These are phyloP conservation scores for Phortica magna DNA, from an alignment of 2,888 invertebrate genomes.

Conservation along the genomic window DNA sequence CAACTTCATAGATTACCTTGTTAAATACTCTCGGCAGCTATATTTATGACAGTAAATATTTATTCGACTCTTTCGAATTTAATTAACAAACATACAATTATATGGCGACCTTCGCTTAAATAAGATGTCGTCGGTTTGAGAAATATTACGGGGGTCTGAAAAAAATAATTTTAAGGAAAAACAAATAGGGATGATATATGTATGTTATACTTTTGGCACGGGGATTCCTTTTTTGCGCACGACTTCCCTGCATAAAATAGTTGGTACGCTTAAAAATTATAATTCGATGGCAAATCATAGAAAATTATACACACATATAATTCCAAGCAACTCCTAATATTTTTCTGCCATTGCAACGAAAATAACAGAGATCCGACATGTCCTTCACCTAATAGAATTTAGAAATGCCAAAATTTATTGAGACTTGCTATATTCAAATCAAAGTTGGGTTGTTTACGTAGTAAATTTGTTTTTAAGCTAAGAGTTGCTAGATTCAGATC, in stretches of 20 bases:
- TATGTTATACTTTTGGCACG: conserved; percentile 80
- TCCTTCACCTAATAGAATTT: neutral
- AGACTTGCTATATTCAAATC: neutral
- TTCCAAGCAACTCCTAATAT: conserved; percentile 84
- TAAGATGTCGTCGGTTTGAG: conserved; percentile 85
- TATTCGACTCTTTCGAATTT: no score
- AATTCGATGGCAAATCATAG: no score
- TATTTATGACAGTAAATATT: neutral
- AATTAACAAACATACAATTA: conserved; percentile 81
- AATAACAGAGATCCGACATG: conserved; percentile 1
- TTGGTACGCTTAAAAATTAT: neutral
- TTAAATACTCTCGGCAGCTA: conserved; percentile 83
- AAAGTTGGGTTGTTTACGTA: no score
- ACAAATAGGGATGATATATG: no score
- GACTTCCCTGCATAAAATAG: conserved; percentile 69
- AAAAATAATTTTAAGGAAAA: neutral
- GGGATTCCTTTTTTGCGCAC: conserved; percentile 81
- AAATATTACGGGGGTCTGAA: conserved; percentile 82
- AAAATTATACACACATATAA: conserved; percentile 81
- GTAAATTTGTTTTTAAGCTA: no score
- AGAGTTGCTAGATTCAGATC: no score
- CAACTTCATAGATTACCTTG: conserved; percentile 85
- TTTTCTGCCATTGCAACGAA: conserved; percentile 79
- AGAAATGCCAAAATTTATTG: neutral
- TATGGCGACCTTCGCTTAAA: conserved; percentile 81